A percentile compares a stretch with the other conserved stretches of the same genome.
These are phyloP conservation scores for Dryobota labecula DNA, from an alignment of 2,888 invertebrate genomes.

Conservation along the genomic window DNA sequence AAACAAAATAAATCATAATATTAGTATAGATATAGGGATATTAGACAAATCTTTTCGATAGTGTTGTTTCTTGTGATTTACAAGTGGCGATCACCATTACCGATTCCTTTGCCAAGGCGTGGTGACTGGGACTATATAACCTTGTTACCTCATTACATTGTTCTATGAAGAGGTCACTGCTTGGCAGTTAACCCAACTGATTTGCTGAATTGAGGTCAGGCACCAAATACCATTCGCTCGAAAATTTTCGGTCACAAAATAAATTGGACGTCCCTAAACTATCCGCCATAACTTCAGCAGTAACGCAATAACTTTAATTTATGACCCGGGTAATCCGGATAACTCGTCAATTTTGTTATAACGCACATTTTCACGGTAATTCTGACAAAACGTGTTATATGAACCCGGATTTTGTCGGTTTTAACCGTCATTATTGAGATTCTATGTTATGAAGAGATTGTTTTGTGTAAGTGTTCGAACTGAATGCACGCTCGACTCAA, in stretches of 20 bases:
- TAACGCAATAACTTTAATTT: slow-evolving; percentile 53
- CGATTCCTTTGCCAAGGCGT: not conserved
- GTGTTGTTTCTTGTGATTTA: not conserved
- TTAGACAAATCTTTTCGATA: too few species aligned
- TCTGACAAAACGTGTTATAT: slow-evolving; percentile 52
- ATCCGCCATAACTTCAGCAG: slow-evolving; percentile 41
- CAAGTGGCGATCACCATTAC: not conserved
- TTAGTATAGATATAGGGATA: too few species aligned
- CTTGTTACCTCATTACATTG: not conserved
- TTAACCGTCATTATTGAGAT: slow-evolving; percentile 67
- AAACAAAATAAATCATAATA: too few species aligned
- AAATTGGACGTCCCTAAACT: slow-evolving; percentile 44
- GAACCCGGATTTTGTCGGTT: slow-evolving; percentile 64
- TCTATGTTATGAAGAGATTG: slow-evolving; percentile 47
- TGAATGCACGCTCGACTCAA: too few species aligned
- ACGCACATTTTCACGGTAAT: slow-evolving; percentile 55
- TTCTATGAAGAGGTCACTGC: not conserved
- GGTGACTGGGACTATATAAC: not conserved
- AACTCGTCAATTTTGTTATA: slow-evolving; percentile 56
- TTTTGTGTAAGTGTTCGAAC: too few species aligned
- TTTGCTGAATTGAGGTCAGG: slow-evolving; percentile 28
- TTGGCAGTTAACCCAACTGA: slow-evolving; percentile 21
- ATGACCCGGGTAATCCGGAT: slow-evolving; percentile 46
- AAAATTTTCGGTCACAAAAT: slow-evolving; percentile 40
- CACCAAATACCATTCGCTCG: slow-evolving; percentile 25